Conservation (phyloP, 2,888 invertebrate genomes). For the Spodoptera exigua region DNA sequence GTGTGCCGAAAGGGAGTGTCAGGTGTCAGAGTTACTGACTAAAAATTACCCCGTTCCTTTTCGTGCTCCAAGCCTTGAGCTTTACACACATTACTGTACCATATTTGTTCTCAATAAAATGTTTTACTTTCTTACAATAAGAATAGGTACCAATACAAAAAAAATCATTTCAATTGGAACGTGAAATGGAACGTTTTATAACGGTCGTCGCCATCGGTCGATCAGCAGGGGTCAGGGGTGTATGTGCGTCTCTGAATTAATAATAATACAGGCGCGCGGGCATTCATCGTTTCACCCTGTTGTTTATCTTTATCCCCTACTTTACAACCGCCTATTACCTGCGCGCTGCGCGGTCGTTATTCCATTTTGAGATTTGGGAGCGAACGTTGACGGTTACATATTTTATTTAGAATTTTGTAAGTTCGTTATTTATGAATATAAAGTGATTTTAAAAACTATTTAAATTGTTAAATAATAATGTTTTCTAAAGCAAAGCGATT, state of each 20-base stretch:
- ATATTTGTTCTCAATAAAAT: no score
- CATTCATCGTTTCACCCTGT: conserved; percentile 37
- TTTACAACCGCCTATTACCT: no score
- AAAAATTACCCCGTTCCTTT: no score
- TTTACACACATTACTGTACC: no score
- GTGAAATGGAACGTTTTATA: conserved; percentile 61
- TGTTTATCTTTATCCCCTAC: conserved; percentile 1
- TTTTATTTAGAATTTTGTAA: not conserved
- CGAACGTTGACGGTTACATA: conserved; percentile 31
- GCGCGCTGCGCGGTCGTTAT: conserved; percentile 12
- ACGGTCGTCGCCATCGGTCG: conserved; percentile 59
- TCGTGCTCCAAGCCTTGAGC: no score
- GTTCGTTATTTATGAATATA: conserved; percentile 2
- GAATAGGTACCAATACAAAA: no score
- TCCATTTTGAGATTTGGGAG: conserved; percentile 21
- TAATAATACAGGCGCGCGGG: conserved; percentile 65
- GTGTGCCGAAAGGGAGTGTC: no score
- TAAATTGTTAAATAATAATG: conserved; percentile 68
- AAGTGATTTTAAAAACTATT: conserved; percentile 6
- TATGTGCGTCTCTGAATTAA: conserved; percentile 35
- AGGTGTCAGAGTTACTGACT: no score
- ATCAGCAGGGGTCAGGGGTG: conserved; percentile 12
- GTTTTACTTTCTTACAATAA: no score
- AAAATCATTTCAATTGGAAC: not conserved
- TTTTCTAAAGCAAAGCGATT: conserved; percentile 86